Percentiles rank a stretch among this genome's conserved stretches.
These are phyloP conservation scores for Tanypteryx hageni DNA, from an alignment of 2,888 invertebrate species.

Conservation along the genomic window DNA sequence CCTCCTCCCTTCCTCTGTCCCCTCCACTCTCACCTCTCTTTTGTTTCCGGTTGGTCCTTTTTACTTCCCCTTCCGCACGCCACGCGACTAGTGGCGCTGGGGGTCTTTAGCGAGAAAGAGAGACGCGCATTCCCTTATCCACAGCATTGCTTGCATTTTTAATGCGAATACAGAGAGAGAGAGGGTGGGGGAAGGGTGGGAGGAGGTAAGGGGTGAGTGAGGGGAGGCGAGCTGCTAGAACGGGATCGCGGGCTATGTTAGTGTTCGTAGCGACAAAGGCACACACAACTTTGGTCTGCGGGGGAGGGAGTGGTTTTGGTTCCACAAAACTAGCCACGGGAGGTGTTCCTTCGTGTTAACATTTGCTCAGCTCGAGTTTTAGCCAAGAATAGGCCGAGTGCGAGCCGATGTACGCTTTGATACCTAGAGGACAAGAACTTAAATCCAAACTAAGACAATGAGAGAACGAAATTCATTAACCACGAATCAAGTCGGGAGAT, in stretches of 20 bases:
- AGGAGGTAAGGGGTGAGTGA: neutral
- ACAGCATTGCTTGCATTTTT: constrained; percentile 50
- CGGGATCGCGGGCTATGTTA: neutral
- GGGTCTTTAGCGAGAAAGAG: constrained; percentile 50
- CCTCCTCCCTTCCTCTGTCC: neutral
- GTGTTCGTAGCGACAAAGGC: constrained; percentile 32
- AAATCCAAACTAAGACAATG: neutral
- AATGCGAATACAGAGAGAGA: neutral
- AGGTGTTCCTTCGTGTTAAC: constrained; percentile 1
- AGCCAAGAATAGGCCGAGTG: neutral
- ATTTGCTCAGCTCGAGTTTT: neutral
- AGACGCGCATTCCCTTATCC: constrained; percentile 40
- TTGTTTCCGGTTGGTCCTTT: constrained; percentile 55
- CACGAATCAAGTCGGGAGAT: neutral
- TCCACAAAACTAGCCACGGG: constrained; percentile 3
- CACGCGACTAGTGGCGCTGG: constrained; percentile 49
- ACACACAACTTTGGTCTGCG: neutral
- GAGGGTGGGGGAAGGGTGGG: neutral
- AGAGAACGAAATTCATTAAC: neutral
- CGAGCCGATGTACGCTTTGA: neutral
- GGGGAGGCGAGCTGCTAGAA: neutral
- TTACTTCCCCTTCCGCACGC: constrained; percentile 53
- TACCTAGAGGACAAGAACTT: neutral
- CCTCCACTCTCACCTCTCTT: constrained; percentile 38
- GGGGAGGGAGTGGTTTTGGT: neutral